Evolutionary conservation across 2,888 invertebrate species (phyloP), one percentile per base, ranked within the genome.

Genomic region (Agrilus mali): DNA sequence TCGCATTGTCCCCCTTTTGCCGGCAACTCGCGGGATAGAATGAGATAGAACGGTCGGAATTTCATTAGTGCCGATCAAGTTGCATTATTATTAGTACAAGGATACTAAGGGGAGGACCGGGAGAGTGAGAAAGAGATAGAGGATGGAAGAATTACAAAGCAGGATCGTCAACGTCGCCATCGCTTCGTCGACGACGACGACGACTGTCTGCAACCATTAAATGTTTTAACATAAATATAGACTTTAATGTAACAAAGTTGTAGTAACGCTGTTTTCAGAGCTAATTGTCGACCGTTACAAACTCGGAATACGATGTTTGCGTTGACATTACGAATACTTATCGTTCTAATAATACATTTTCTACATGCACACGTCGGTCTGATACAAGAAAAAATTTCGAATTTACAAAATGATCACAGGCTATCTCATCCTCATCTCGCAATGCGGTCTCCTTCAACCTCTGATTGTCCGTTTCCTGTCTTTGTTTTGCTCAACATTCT

Each of bases 11-110:
- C 27, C 27, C 5, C 27, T 27, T 27, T 10, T 27, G 27, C 27
- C 27, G 27, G 10, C 27, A 10, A 27, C 27, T 10, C 27, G 10
- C 27, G 27, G 10, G 27, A 27, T 27, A 60, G 61, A 61, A 60
- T 59, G 58, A 57, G 61, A 61, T 60, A 55, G 56, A 58, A 58
- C 54, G 58, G 48, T 51, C 56, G 59, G 60, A 60, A 61, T 61
- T 60, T 61, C 62, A 62, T 56, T 61, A 62, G 61, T 61, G 41
- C 41, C 38, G 37, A 45, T 45, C 27, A 27, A 27, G 27, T 27
- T 27, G 27, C 27, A 10, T 27, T 27, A 27, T 27, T 27, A 27
- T 34, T 41, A 41, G 37, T 40, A 38, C 41, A 34, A 10, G 34
- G 32, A 36, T 12, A 33, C n/a, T n/a, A n/a, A n/a, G n/a, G 32